These are phyloP conservation scores for Plebejus argus DNA, from an alignment of 2,888 invertebrate species.

Conservation along the genomic window DNA sequence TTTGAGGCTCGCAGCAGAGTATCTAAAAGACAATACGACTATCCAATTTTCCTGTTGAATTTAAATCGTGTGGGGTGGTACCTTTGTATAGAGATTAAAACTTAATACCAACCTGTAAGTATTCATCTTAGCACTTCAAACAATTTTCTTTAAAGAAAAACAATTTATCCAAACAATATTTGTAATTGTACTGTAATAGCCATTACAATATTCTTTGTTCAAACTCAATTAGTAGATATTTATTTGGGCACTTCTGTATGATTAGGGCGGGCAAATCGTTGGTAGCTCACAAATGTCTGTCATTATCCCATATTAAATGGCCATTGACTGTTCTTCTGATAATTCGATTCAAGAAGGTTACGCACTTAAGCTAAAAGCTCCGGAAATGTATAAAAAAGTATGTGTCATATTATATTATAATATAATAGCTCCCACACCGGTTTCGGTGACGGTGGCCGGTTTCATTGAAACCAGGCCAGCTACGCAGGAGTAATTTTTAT, in stretches of 20 bases:
- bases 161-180: neutral
- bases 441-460: no score
- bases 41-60: no score
- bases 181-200: neutral
- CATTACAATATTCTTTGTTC: neutral
- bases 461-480: no score
- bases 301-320: conserved; percentile 50
- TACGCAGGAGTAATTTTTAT: no score
- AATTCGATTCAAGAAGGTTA: neutral
- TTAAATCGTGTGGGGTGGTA: no score
- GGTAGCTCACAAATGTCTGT: conserved; percentile 49
- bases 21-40: no score
- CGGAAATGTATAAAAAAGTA: conserved; percentile 3
- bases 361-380: neutral
- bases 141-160: neutral
- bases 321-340: conserved; percentile 45
- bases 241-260: conserved; percentile 17
- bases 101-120: neutral
- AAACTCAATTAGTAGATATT: neutral
- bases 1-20: no score
- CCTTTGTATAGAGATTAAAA: neutral
- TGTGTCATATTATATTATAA: no score
- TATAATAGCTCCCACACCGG: no score
- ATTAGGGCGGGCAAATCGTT: conserved; percentile 30
- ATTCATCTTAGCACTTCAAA: neutral